A percentile compares a stretch with the other conserved stretches of the same genome.
phyloP scores from a whole-genome alignment of 2,888 invertebrate species.

The Adelognathus sp. region DNA sequence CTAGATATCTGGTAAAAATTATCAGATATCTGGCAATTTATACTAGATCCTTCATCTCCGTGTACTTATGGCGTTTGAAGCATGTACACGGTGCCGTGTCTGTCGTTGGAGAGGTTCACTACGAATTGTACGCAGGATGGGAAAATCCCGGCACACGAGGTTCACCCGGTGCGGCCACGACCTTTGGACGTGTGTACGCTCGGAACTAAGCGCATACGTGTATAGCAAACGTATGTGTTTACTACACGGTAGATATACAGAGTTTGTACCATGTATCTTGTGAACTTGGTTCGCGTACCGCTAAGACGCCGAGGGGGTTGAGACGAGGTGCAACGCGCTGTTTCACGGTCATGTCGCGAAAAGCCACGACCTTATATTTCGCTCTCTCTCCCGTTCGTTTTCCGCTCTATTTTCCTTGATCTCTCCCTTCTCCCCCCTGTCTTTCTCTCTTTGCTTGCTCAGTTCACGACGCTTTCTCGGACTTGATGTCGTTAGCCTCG shows the following conservation, averaged over 20 bases:
- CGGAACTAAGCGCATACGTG: not conserved
- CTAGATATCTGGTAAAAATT: too few relatives aligned
- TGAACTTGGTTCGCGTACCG: conserved; percentile 41
- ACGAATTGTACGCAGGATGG: not conserved
- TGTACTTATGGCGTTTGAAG: not conserved
- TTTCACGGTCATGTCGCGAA: conserved; percentile 50
- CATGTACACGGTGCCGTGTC: not conserved
- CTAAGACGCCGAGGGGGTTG: conserved; percentile 33
- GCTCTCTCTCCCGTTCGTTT: conserved; percentile 39
- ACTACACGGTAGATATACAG: not conserved
- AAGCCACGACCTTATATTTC: not conserved
- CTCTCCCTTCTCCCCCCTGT: conserved; percentile 26
- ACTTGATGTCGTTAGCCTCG: conserved; percentile 17
- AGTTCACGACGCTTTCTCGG: conserved; percentile 12
- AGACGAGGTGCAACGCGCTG: conserved; percentile 54
- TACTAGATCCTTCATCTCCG: too few relatives aligned
- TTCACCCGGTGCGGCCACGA: conserved; percentile 39
- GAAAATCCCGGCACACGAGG: not conserved
- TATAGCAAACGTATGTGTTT: not conserved
- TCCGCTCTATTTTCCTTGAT: conserved; percentile 41
- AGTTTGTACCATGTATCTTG: conserved; percentile 18
- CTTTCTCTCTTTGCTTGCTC: not conserved
- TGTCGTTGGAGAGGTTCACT: not conserved
- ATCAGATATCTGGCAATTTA: too few relatives aligned
- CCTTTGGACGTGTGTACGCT: conserved; percentile 34